phyloP scores from a whole-genome alignment of 64 coral and sea anemone species.

The Montipora sp. region DNA sequence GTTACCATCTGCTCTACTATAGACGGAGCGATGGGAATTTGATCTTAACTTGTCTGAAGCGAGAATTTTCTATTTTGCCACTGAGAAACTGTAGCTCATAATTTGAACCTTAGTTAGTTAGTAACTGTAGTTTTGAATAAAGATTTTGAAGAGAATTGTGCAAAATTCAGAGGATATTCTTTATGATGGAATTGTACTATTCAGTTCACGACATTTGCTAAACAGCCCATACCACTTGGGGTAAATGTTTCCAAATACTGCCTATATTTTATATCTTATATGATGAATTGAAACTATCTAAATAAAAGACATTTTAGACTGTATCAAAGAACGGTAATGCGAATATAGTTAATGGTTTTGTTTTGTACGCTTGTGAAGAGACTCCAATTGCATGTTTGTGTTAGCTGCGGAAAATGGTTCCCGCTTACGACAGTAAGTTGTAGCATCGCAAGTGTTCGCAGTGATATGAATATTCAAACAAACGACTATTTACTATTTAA shows the following conservation, averaged over 20 bases:
- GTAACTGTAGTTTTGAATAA: neutral
- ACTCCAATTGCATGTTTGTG: too few species aligned
- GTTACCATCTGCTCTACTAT: too few species aligned
- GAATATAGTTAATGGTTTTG: too few species aligned
- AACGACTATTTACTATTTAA: too few species aligned
- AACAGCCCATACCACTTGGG: neutral
- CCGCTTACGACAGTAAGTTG: too few species aligned
- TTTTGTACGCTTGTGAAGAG: too few species aligned
- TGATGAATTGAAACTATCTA: neutral
- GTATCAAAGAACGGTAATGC: too few species aligned
- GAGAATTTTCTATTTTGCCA: neutral
- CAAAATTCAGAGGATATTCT: neutral
- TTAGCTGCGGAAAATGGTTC: too few species aligned
- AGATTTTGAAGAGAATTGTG: slow-evolving; percentile 15
- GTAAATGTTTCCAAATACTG: slow-evolving; percentile 8
- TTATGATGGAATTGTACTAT: neutral
- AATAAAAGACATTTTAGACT: neutral
- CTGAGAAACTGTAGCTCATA: neutral
- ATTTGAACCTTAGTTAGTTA: neutral
- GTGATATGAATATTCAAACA: too few species aligned
- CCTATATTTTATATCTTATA: slow-evolving; percentile 15
- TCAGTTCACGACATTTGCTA: neutral
- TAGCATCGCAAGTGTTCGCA: too few species aligned
- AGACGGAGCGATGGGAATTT: too few species aligned
- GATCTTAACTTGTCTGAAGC: too few species aligned